phyloP scores from a whole-genome alignment of 2,888 invertebrate species.

The Clepsis dumicolana region DNA sequence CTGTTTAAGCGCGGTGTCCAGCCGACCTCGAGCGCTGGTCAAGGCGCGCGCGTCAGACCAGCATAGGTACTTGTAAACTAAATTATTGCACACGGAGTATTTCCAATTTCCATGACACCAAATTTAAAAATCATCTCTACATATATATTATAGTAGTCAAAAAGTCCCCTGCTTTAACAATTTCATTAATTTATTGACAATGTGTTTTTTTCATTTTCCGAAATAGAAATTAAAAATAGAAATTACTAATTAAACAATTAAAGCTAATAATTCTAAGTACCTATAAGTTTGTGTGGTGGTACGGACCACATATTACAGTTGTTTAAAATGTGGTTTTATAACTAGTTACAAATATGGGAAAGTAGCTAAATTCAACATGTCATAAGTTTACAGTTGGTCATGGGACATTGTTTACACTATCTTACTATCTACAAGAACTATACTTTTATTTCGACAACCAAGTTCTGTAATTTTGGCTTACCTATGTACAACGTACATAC shows the following conservation, averaged over 20 bases:
- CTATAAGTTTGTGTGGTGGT: conserved; percentile 36
- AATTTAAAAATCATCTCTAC: no score
- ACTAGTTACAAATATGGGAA: conserved; percentile 34
- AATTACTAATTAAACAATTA: neutral
- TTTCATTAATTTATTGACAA: conserved; percentile 22
- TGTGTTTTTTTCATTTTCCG: neutral
- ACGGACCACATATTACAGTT: conserved; percentile 27
- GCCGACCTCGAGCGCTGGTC: conserved; percentile 13
- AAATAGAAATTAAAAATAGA: conserved; percentile 21
- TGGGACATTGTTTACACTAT: conserved; percentile 29
- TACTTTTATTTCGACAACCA: neutral
- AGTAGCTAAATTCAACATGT: conserved; percentile 24
- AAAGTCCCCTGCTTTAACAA: conserved; percentile 4
- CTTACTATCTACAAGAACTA: neutral
- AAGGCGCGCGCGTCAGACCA: neutral
- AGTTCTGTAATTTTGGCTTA: neutral
- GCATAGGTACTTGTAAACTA: conserved; percentile 1
- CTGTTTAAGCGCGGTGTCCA: neutral
- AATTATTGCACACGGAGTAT: neutral
- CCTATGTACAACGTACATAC: neutral
- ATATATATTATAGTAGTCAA: neutral
- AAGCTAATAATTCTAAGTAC: conserved; percentile 26
- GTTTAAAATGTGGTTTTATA: conserved; percentile 16
- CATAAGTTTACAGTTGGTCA: conserved; percentile 39
- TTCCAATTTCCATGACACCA: no score